Evolutionary conservation across 2,797 vertebrate genomes (phyloP).

Genomic region (Rhyacichthys aspro): DNA sequence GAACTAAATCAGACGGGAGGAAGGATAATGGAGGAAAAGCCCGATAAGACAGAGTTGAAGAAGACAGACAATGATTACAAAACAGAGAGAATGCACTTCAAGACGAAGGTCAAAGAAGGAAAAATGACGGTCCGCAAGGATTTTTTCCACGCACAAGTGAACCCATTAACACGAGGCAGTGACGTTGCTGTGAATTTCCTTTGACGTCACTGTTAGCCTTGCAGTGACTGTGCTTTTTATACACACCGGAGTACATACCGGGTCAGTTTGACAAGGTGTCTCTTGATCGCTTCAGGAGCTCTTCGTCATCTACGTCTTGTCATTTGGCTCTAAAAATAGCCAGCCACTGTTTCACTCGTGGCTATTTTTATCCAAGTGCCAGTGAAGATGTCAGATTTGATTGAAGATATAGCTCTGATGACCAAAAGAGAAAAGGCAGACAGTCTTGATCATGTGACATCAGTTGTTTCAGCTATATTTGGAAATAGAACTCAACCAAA

Average conservation of each 20-base stretch:
- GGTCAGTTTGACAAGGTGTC: slow-evolving; percentile 17
- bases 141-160: neutral
- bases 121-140: slow-evolving; percentile 7
- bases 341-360: slow-evolving; percentile 39
- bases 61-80: slow-evolving; percentile 16
- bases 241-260: slow-evolving; percentile 40
- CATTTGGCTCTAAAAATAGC: slow-evolving; percentile 29
- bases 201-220: neutral
- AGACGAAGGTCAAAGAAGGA: slow-evolving; percentile 50
- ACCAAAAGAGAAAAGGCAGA: slow-evolving; percentile 30
- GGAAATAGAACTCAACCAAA: neutral
- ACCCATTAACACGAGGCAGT: slow-evolving; percentile 3
- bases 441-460: slow-evolving; percentile 29
- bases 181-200: slow-evolving; percentile 34
- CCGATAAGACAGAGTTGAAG: slow-evolving; percentile 46
- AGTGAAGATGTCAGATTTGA: slow-evolving; percentile 56
- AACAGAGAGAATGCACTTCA: slow-evolving; percentile 6
- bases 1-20: slow-evolving; percentile 47
- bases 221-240: slow-evolving; percentile 44
- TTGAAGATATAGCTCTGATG: slow-evolving; percentile 44
- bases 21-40: slow-evolving; percentile 34
- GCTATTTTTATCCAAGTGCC: slow-evolving; percentile 66
- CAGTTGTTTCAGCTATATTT: neutral
- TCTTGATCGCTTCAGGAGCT: slow-evolving; percentile 42
- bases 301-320: slow-evolving; percentile 22